Percentiles rank a stretch among this genome's conserved stretches.
Conservation (phyloP, 2,797 vertebrate genomes). For the Tarsius wallacei region DNA sequence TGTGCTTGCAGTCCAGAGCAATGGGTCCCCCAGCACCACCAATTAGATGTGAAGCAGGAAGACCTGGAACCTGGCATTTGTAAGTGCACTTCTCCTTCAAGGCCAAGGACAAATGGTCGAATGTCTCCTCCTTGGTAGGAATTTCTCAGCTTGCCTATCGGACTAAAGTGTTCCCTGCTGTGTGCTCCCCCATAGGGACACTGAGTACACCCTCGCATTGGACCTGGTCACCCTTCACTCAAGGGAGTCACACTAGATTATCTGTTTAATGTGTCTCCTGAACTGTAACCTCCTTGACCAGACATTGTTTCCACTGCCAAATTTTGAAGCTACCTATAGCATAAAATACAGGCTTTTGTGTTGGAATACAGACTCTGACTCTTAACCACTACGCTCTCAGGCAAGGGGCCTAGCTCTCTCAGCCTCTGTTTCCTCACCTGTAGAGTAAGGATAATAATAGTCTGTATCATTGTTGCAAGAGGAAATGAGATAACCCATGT, state of each 20-base stretch:
- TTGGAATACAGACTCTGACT: not conserved
- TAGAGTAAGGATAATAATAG: not conserved
- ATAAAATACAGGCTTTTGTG: slow-evolving; percentile 11
- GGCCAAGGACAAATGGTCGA: not conserved
- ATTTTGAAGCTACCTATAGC: not conserved
- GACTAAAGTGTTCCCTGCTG: not conserved
- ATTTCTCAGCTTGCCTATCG: not conserved
- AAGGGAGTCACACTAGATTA: not conserved
- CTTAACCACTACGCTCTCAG: not conserved
- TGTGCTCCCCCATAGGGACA: fast-evolving
- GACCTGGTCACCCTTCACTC: not conserved
- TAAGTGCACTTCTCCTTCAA: not conserved
- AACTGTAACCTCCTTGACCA: not conserved
- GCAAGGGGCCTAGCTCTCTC: no score
- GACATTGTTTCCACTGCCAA: not conserved
- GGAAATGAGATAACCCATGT: not conserved
- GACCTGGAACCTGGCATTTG: not conserved
- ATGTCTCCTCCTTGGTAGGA: not conserved
- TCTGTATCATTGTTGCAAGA: not conserved
- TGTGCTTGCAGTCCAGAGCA: not conserved
- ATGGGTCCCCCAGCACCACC: not conserved
- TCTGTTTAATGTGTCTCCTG: not conserved
- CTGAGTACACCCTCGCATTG: not conserved
- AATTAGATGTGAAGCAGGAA: not conserved
- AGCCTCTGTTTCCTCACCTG: no score